phyloP scores from a whole-genome alignment of 2,113 vertebrate genomes.

The Callopanchax toddi region DNA sequence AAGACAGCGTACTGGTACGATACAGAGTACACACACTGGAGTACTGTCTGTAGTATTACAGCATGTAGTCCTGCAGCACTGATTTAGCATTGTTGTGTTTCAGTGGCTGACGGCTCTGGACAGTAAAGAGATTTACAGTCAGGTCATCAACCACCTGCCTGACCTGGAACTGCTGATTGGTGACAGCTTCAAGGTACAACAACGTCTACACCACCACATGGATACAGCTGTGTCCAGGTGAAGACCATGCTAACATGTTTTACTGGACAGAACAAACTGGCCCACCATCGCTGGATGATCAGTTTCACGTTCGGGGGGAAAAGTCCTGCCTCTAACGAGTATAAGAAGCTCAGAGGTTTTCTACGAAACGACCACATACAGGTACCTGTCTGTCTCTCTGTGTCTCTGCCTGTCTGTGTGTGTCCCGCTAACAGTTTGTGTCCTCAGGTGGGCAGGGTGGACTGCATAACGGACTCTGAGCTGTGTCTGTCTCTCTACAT shows the following conservation, averaged over 20 bases:
- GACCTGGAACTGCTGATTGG: conserved; percentile 86
- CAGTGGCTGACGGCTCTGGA: conserved; percentile 93
- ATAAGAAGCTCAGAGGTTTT: conserved; percentile 91
- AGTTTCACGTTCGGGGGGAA: conserved; percentile 89
- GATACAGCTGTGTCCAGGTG: neutral
- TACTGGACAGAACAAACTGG: conserved; percentile 82
- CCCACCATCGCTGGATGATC: conserved; percentile 92
- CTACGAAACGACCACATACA: conserved; percentile 91
- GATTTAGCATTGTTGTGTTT: conserved; percentile 42
- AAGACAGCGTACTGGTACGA: conserved; percentile 86
- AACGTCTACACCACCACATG: neutral
- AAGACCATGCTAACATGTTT: neutral
- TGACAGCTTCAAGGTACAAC: conserved; percentile 85
- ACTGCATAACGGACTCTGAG: conserved; percentile 83
- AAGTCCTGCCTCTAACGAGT: conserved; percentile 80
- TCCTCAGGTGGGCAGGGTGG: conserved; percentile 89
- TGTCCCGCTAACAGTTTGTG: neutral
- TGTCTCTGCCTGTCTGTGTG: neutral
- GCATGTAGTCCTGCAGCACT: neutral
- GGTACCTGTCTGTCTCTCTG: conserved; percentile 66
- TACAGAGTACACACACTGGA: neutral
- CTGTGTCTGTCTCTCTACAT: conserved; percentile 90
- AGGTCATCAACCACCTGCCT: conserved; percentile 88
- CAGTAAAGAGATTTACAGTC: conserved; percentile 90
- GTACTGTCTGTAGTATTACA: neutral